These are phyloP conservation scores for Nasua narica DNA, from an alignment of 2,797 vertebrate species.

Conservation along the genomic window DNA sequence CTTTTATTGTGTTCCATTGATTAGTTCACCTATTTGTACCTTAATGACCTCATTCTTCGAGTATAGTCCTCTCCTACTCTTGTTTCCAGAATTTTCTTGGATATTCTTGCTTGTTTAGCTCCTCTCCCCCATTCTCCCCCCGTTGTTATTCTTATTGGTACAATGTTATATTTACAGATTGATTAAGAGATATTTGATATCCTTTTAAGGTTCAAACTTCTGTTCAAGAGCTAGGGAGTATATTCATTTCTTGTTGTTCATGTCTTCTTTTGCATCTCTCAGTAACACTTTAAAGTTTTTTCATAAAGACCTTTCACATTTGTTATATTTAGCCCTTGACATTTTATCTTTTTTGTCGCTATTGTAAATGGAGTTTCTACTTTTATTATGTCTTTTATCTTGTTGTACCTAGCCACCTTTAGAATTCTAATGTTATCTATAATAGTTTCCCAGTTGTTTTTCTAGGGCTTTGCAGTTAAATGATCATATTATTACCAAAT, in stretches of 20 bases:
- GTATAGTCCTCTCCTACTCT: neutral
- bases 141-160: neutral
- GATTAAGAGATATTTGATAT: neutral
- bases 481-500: neutral
- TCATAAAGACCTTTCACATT: neutral
- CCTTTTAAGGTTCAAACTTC: constrained; percentile 15
- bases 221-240: neutral
- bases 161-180: neutral
- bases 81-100: neutral
- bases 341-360: constrained; percentile 30
- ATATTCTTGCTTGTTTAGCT: constrained; percentile 12
- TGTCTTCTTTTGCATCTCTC: neutral
- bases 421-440: constrained; percentile 2
- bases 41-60: neutral
- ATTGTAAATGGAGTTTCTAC: neutral
- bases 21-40: neutral
- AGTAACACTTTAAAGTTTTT: neutral
- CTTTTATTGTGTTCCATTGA: constrained; percentile 19
- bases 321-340: neutral
- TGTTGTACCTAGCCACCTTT: neutral
- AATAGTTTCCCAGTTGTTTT: neutral
- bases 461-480: neutral
- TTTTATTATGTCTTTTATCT: neutral
- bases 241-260: constrained; percentile 27
- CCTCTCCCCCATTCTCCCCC: neutral